These are phyloP conservation scores for Tinea trinotella DNA, from an alignment of 2,888 invertebrate genomes.

Conservation along the genomic window DNA sequence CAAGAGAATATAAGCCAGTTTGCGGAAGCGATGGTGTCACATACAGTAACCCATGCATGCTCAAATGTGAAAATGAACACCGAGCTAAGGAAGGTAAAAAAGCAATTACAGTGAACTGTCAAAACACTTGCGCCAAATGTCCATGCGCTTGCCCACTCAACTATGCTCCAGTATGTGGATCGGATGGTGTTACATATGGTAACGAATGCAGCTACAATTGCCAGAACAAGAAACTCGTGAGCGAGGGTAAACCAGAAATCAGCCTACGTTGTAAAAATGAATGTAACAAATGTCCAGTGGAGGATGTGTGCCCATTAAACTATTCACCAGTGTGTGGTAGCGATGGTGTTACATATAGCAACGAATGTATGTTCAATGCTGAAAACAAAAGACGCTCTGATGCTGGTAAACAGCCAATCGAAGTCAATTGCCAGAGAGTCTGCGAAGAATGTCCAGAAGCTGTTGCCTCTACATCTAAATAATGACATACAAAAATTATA, in stretches of 20 bases:
- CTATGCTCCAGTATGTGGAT: slow-evolving; percentile 23
- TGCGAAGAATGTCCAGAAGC: neutral
- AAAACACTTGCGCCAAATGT: neutral
- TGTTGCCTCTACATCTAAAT: too few species aligned
- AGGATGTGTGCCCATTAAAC: neutral
- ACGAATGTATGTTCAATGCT: neutral
- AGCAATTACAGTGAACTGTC: slow-evolving; percentile 7
- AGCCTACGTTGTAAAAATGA: neutral
- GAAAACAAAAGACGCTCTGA: neutral
- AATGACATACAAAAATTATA: too few species aligned
- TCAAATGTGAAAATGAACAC: slow-evolving; percentile 25
- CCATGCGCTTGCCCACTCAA: slow-evolving; percentile 30
- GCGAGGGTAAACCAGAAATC: neutral
- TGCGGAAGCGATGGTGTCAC: slow-evolving; percentile 35
- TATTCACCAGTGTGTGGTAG: neutral
- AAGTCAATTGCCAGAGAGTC: neutral
- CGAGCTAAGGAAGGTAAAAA: slow-evolving; percentile 1
- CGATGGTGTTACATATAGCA: slow-evolving; percentile 6
- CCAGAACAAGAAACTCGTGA: neutral
- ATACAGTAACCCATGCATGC: slow-evolving; percentile 31
- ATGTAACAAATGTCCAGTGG: neutral
- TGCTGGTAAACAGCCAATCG: neutral
- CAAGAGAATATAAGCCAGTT: slow-evolving; percentile 29
- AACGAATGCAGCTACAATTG: slow-evolving; percentile 20
- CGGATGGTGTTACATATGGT: slow-evolving; percentile 23